Evolutionary conservation across 2,888 invertebrate species (phyloP).

Genomic region (Habrosyne pyritoides): DNA sequence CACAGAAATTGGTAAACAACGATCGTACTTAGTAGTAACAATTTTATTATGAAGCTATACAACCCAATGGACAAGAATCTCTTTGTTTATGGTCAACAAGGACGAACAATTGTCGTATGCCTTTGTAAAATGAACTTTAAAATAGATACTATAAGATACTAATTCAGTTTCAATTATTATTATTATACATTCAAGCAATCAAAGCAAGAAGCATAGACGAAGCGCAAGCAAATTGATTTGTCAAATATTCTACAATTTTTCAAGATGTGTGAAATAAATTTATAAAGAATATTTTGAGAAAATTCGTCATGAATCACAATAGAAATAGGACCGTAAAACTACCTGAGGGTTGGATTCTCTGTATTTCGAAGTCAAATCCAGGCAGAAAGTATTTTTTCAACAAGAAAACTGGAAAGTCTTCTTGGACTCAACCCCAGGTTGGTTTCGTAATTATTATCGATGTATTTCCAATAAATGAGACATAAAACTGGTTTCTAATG

Average conservation of each 20-base stretch:
- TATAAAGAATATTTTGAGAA: constrained; percentile 33
- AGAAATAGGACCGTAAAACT: constrained; percentile 60
- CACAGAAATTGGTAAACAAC: no score
- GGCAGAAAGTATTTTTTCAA: constrained; percentile 78
- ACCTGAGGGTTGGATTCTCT: constrained; percentile 78
- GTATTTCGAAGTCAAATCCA: constrained; percentile 72
- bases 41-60: not conserved
- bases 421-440: constrained; percentile 76
- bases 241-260: constrained; percentile 42
- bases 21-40: not conserved
- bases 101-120: not conserved
- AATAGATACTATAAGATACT: not conserved
- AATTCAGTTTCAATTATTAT: not conserved
- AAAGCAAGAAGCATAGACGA: constrained; percentile 30
- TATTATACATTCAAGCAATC: not conserved
- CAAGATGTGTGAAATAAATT: constrained; percentile 42
- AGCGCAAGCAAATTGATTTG: constrained; percentile 47
- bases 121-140: not conserved
- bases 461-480: constrained; percentile 7
- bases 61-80: not conserved
- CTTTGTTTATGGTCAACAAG: not conserved
- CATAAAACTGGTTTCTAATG: constrained; percentile 10
- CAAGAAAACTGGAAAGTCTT: constrained; percentile 74
- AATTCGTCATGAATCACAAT: constrained; percentile 63
- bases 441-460: constrained; percentile 48